Evolutionary conservation across 2,888 invertebrate genomes (phyloP).

Genomic region (Hypercompe scribonia): DNA sequence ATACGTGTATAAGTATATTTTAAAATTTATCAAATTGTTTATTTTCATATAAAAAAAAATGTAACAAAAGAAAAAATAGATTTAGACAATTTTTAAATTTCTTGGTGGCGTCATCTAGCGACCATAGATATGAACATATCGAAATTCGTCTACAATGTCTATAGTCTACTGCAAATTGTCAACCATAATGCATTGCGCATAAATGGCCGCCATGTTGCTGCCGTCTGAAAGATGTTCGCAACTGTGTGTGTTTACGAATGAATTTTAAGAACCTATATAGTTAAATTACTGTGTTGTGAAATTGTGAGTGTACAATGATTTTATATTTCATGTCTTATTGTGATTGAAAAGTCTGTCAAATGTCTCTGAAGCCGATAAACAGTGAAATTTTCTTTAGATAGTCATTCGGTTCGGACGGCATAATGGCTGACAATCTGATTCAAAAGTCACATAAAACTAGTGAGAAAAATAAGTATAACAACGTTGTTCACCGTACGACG

Average conservation of each 20-base stretch:
- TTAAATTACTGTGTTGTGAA: slow-evolving; percentile 85
- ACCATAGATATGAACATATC: slow-evolving; percentile 51
- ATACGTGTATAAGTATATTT: background rate
- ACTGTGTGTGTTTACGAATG: slow-evolving; percentile 87
- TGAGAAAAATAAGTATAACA: slow-evolving; percentile 88
- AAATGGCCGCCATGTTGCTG: slow-evolving; percentile 88
- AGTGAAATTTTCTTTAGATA: slow-evolving; percentile 87
- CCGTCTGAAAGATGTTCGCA: slow-evolving; percentile 87
- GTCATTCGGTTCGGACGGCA: slow-evolving; percentile 87
- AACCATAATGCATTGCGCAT: slow-evolving; percentile 87
- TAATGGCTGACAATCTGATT: slow-evolving; percentile 89
- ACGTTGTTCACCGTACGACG: slow-evolving; percentile 90
- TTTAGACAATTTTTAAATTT: background rate
- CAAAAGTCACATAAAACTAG: slow-evolving; percentile 88
- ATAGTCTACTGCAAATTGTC: slow-evolving; percentile 85
- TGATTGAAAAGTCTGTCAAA: slow-evolving; percentile 84
- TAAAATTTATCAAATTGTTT: background rate
- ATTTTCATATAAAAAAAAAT: background rate
- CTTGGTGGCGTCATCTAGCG: slow-evolving; percentile 63
- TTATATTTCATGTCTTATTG: slow-evolving; percentile 81
- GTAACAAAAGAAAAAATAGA: background rate
- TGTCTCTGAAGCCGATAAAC: slow-evolving; percentile 86
- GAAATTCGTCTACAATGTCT: slow-evolving; percentile 73
- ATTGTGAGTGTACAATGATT: slow-evolving; percentile 86
- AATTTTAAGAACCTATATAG: slow-evolving; percentile 83